Evolutionary conservation across 2,888 invertebrate species (phyloP).

Genomic region (Vanessa cardui): DNA sequence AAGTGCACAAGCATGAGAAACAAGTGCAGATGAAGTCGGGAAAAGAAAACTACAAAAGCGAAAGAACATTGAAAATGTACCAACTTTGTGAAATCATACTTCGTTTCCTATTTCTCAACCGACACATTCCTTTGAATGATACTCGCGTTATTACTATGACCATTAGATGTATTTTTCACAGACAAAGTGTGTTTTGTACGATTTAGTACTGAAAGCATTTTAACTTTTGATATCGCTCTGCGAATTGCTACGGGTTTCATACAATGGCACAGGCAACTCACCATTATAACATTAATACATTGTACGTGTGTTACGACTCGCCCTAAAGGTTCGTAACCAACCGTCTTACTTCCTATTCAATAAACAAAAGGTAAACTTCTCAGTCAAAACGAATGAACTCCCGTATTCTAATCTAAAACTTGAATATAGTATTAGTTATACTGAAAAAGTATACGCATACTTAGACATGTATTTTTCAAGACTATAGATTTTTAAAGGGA

Average conservation of each 20-base stretch:
- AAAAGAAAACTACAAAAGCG: conserved; percentile 35
- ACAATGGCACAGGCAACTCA: conserved; percentile 9
- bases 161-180: conserved; percentile 24
- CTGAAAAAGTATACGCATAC: not conserved
- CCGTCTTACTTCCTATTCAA: conserved; percentile 21
- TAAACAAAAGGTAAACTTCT: conserved; percentile 18
- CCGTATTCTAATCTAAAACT: not conserved
- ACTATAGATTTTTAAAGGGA: not conserved
- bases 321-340: conserved; percentile 15
- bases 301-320: conserved; percentile 9
- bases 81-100: conserved; percentile 33
- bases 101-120: conserved; percentile 21
- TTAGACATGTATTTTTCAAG: not conserved
- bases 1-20: conserved; percentile 34
- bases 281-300: conserved; percentile 16
- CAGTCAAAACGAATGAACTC: conserved; percentile 11
- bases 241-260: conserved; percentile 8
- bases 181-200: conserved; percentile 13
- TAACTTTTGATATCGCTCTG: conserved; percentile 11
- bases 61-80: conserved; percentile 30
- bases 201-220: conserved; percentile 7
- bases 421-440: not conserved
- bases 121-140: conserved; percentile 27
- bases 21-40: conserved; percentile 38
- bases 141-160: conserved; percentile 20